Conservation (phyloP, 2,113 vertebrate genomes). For the Poicephalus meyeri region DNA sequence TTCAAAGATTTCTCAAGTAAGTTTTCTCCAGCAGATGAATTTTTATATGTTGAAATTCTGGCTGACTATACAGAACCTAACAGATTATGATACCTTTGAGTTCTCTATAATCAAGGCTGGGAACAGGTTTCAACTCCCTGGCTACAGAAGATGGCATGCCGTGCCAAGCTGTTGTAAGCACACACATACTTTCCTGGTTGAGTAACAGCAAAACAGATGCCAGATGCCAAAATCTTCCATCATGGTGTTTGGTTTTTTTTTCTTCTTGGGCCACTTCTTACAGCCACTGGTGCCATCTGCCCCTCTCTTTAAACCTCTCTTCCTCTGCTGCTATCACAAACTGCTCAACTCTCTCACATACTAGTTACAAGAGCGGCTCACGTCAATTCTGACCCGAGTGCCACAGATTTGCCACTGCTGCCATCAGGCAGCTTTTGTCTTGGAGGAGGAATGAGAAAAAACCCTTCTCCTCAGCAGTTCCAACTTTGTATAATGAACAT, state of each 20-base stretch:
- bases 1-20: background rate
- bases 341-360: rapidly evolving
- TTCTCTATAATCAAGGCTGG: background rate
- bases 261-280: background rate
- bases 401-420: background rate
- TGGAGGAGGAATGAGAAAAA: background rate
- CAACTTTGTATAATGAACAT: background rate
- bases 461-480: background rate
- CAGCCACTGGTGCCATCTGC: background rate
- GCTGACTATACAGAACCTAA: background rate
- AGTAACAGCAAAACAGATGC: background rate
- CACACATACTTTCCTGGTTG: background rate
- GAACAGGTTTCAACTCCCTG: background rate
- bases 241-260: background rate
- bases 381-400: background rate
- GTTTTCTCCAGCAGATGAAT: background rate
- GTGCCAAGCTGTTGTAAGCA: background rate
- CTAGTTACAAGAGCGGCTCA: background rate
- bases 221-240: background rate
- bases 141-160: background rate
- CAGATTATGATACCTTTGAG: background rate
- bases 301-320: background rate
- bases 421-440: background rate
- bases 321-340: background rate
- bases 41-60: background rate